A percentile compares a stretch with the other conserved stretches of the same genome.
phyloP scores from a whole-genome alignment of 1,140 invertebrate genomes.

The Lithobius niger region DNA sequence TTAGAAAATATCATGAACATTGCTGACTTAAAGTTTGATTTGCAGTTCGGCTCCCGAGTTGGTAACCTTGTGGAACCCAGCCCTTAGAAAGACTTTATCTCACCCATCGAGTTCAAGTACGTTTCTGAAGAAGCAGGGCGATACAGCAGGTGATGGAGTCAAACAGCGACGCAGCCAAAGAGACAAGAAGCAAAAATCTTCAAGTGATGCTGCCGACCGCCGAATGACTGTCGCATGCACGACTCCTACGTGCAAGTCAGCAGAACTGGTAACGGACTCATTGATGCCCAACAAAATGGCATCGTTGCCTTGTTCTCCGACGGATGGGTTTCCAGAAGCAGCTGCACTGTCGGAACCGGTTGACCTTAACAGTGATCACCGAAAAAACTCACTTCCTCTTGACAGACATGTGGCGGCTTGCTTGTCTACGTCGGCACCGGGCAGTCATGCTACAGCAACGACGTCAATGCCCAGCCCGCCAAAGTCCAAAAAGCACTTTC shows the following conservation, averaged over 20 bases:
- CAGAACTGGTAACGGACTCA: not conserved
- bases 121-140: not conserved
- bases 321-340: slow-evolving; percentile 1
- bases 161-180: not conserved
- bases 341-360: not conserved
- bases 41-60: slow-evolving; percentile 35
- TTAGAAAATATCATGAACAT: too few species aligned
- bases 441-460: not conserved
- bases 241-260: not conserved
- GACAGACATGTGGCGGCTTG: slow-evolving; percentile 9
- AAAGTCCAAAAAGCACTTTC: slow-evolving; percentile 33
- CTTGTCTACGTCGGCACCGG: not conserved
- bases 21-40: too few species aligned
- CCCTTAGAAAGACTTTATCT: slow-evolving; percentile 34
- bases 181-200: not conserved
- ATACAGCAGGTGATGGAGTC: not conserved
- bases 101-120: slow-evolving; percentile 25
- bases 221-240: not conserved
- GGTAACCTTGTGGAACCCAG: slow-evolving; percentile 26
- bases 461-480: slow-evolving; percentile 14
- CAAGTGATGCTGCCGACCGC: slow-evolving; percentile 2
- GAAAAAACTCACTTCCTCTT: slow-evolving; percentile 19
- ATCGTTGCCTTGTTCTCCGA: slow-evolving; percentile 10
- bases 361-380: slow-evolving; percentile 6
- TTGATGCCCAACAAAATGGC: slow-evolving; percentile 3